Conservation (phyloP, 2,113 vertebrate genomes). For the Megaceryle maxima region DNA sequence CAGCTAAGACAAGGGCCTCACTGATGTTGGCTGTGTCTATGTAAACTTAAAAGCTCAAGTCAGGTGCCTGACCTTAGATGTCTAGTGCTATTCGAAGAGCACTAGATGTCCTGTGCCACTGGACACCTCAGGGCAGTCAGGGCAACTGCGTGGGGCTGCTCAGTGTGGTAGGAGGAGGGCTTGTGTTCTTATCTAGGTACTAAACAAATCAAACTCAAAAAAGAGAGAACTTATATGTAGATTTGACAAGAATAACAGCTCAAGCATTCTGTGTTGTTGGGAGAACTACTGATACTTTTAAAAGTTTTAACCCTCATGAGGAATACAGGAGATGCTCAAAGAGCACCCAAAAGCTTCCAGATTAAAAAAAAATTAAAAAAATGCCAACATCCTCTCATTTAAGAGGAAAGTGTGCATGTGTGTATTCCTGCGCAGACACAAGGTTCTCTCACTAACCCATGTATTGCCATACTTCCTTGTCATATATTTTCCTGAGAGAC, state of each 20-base stretch:
- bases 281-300: neutral
- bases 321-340: neutral
- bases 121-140: neutral
- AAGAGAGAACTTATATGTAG: neutral
- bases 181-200: neutral
- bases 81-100: neutral
- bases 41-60: accelerated
- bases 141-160: neutral
- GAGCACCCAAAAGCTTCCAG: neutral
- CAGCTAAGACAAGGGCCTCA: neutral
- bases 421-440: neutral
- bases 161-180: neutral
- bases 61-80: neutral
- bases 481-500: neutral
- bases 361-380: neutral
- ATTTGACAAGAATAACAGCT: neutral
- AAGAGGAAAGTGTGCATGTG: neutral
- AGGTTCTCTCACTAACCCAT: neutral
- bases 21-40: neutral
- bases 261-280: neutral
- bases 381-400: neutral
- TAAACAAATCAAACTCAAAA: neutral
- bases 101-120: neutral
- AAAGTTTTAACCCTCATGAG: neutral
- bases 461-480: neutral